Percentiles rank a stretch among this genome's conserved stretches.
phyloP scores from a whole-genome alignment of 2,888 invertebrate genomes.

The Noctuana brunneofusca region DNA sequence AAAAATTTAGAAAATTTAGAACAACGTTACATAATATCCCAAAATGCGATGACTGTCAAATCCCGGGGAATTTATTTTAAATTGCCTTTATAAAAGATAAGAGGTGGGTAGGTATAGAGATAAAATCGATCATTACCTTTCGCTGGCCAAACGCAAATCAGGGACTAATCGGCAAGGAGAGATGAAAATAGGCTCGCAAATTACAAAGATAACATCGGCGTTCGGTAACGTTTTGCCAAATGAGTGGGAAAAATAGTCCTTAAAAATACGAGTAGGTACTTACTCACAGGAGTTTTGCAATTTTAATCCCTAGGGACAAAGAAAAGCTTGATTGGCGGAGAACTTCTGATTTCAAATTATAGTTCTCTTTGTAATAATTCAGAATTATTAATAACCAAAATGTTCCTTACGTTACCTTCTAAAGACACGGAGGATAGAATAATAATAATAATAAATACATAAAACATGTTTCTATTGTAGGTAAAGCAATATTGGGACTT shows the following conservation, averaged over 20 bases:
- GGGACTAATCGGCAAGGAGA: slow-evolving; percentile 54
- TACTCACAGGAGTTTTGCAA: slow-evolving; percentile 1
- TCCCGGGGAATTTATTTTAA: slow-evolving; percentile 13
- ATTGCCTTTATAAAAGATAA: slow-evolving; percentile 31
- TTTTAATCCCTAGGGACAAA: not conserved
- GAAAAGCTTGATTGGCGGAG: not conserved
- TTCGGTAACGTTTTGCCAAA: slow-evolving; percentile 25
- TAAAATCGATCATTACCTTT: slow-evolving; percentile 52
- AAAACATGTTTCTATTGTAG: too few relatives aligned
- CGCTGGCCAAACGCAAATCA: slow-evolving; percentile 51
- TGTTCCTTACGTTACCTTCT: too few relatives aligned
- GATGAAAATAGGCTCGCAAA: slow-evolving; percentile 60
- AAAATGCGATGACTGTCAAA: slow-evolving; percentile 6
- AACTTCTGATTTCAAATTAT: not conserved
- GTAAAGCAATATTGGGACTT: too few relatives aligned
- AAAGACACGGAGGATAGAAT: too few relatives aligned
- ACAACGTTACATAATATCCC: not conserved
- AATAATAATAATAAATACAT: too few relatives aligned
- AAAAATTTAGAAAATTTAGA: not conserved
- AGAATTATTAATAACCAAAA: too few relatives aligned
- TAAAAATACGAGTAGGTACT: slow-evolving; percentile 5
- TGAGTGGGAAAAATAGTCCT: slow-evolving; percentile 15
- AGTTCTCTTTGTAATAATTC: too few relatives aligned
- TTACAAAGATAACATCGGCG: slow-evolving; percentile 61
- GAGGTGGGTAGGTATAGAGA: slow-evolving; percentile 31